Evolutionary conservation across 2,797 vertebrate species (phyloP).

Genomic region (Cryptoblepharus egeriae): DNA sequence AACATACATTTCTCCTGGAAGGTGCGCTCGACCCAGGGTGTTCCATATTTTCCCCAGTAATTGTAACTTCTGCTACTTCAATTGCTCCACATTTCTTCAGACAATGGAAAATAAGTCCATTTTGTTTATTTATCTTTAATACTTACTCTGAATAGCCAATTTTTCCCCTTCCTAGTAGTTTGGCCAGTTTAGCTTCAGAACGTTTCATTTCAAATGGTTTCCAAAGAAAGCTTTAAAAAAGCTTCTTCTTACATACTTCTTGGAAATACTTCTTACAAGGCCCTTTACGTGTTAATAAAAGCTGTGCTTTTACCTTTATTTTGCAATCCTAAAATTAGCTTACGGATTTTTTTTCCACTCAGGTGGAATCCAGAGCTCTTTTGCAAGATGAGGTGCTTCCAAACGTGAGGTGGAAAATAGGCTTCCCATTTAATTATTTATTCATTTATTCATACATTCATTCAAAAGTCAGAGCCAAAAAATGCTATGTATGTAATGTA

Average conservation of each 20-base stretch:
- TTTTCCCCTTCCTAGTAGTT: background rate
- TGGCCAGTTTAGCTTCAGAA: slow-evolving; percentile 17
- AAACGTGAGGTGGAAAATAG: too few relatives aligned
- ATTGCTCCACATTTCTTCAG: background rate
- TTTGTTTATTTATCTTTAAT: slow-evolving; percentile 2
- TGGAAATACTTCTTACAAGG: slow-evolving; percentile 2
- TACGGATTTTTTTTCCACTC: background rate
- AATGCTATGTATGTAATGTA: too few relatives aligned
- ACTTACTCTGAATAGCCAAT: background rate
- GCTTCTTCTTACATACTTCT: background rate
- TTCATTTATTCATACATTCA: background rate
- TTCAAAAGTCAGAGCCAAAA: background rate
- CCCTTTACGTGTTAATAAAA: background rate
- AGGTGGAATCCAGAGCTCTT: background rate
- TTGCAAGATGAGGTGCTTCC: background rate
- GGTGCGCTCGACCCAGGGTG: background rate
- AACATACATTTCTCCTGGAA: background rate
- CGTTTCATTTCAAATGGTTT: slow-evolving; percentile 23
- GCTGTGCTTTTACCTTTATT: background rate
- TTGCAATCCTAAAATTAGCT: slow-evolving; percentile 14
- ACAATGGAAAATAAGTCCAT: background rate
- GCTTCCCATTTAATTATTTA: background rate
- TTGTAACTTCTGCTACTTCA: background rate
- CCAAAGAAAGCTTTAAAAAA: background rate
- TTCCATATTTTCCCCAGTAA: background rate